phyloP scores from a whole-genome alignment of 2,113 vertebrate species.

The Enhydra lutris region DNA sequence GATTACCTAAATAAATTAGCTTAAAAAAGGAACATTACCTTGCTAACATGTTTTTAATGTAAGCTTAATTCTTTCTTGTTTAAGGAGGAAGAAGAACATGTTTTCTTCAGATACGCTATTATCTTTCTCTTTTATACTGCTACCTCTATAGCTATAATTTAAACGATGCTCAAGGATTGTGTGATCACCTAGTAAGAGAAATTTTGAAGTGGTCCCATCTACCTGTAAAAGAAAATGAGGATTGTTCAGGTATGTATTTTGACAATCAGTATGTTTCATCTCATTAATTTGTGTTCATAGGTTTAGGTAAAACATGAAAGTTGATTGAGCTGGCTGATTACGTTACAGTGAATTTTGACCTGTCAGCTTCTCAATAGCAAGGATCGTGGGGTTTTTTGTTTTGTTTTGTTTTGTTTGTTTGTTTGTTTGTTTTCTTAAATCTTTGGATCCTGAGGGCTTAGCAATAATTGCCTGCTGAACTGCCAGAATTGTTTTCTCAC shows the following conservation, averaged over 20 bases:
- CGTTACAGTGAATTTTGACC: background rate
- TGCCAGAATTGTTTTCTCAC: background rate
- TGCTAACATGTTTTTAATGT: background rate
- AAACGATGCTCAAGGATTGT: conserved; percentile 91
- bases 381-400: background rate
- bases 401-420: background rate
- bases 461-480: background rate
- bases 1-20: background rate
- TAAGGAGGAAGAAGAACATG: conserved; percentile 82
- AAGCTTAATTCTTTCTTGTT: conserved; percentile 41
- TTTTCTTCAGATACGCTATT: conserved; percentile 90
- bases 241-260: conserved; percentile 77
- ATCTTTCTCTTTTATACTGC: conserved; percentile 92
- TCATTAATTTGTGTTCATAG: background rate
- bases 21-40: background rate
- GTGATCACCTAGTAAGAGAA: conserved; percentile 89
- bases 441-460: background rate
- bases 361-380: background rate
- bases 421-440: background rate
- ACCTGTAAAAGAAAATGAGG: conserved; percentile 60
- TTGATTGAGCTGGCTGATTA: background rate
- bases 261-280: background rate
- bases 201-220: conserved; percentile 81
- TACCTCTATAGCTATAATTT: conserved; percentile 90
- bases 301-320: background rate